phyloP scores from a whole-genome alignment of 2,797 vertebrate genomes.

The Loriculus beryllinus region DNA sequence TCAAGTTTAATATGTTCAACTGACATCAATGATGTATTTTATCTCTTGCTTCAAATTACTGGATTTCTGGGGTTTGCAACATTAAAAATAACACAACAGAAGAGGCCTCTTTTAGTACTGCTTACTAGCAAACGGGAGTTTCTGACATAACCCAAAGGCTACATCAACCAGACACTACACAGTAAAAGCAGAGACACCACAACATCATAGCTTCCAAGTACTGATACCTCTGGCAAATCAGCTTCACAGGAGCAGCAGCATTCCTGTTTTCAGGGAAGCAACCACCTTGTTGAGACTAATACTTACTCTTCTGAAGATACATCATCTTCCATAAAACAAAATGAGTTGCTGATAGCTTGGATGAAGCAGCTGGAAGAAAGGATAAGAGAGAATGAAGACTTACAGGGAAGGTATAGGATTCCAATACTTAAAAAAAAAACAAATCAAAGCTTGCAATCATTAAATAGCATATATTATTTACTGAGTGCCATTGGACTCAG shows the following conservation, averaged over 20 bases:
- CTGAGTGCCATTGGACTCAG: background rate
- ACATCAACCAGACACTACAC: background rate
- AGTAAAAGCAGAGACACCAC: background rate
- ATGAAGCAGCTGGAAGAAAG: background rate
- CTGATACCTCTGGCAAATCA: background rate
- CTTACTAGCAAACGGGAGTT: background rate
- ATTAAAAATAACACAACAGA: background rate
- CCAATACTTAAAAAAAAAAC: background rate
- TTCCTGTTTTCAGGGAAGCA: background rate
- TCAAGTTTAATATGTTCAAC: conserved; percentile 18
- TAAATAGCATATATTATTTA: background rate
- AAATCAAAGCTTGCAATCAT: background rate
- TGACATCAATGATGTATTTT: background rate
- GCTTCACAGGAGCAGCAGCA: background rate
- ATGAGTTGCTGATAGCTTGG: background rate
- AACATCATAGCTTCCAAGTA: background rate
- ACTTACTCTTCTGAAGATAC: background rate
- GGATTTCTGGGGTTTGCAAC: conserved; percentile 6
- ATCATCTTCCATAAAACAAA: background rate
- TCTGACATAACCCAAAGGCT: background rate
- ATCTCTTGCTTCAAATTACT: background rate
- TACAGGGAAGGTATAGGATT: background rate
- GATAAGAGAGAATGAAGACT: background rate
- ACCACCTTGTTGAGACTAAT: background rate
- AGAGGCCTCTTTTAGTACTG: background rate